These are phyloP conservation scores for Theonella swinhoei DNA, from an alignment of 37 sponge, comb jelly and placozoan genomes.

Conservation along the genomic window DNA sequence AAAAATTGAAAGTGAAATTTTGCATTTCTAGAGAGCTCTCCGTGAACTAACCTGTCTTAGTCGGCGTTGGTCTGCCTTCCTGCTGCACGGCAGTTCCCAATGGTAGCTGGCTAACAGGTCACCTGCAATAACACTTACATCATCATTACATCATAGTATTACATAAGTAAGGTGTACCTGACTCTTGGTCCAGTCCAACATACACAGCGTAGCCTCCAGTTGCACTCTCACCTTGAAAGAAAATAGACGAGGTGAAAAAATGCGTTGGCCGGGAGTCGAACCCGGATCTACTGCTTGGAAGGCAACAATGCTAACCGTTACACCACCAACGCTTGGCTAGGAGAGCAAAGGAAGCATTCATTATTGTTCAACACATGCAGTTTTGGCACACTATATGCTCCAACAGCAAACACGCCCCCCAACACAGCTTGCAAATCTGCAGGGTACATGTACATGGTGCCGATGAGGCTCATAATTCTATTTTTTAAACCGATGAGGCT, in stretches of 20 bases:
- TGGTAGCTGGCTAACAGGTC: conserved; percentile 71
- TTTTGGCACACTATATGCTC: no score
- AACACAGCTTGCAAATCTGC: no score
- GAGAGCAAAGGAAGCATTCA: no score
- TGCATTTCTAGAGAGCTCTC: background rate
- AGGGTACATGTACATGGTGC: no score
- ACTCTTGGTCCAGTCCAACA: conserved; percentile 53
- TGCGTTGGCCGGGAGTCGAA: background rate
- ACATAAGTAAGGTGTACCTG: no score
- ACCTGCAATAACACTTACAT: background rate
- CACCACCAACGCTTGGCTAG: background rate
- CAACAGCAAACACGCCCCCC: no score
- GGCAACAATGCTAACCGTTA: background rate
- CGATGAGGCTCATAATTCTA: no score
- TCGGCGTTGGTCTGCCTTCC: conserved; percentile 36
- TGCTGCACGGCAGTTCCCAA: conserved; percentile 64
- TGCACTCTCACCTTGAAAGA: conserved; percentile 38
- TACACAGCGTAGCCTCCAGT: conserved; percentile 55
- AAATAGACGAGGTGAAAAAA: background rate
- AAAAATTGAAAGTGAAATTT: background rate
- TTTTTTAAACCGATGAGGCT: no score
- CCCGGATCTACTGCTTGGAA: background rate
- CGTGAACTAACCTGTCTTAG: conserved; percentile 28
- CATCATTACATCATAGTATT: background rate
- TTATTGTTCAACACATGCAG: no score